Base-by-base conservation (phyloP, 2,113 vertebrate species). In the Petaurus breviceps region DNA sequence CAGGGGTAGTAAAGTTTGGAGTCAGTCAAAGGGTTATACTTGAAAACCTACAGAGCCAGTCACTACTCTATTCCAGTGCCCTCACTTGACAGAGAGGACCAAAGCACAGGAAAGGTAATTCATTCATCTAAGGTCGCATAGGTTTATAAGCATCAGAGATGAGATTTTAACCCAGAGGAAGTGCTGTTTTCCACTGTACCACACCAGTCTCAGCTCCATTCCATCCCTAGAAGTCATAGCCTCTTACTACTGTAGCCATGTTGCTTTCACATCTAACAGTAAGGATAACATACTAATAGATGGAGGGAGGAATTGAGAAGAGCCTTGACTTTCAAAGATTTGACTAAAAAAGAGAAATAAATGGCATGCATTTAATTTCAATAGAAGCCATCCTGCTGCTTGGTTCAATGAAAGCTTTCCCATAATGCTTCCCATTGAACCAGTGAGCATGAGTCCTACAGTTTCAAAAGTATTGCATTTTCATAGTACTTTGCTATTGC, bases 391-490 rank as follows among this genome's bases (percentile, higher is more conserved):
- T 26, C 46, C 46, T 12, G 92, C 61, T 53, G 52, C 8, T 50
- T 47, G 89, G 0, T 16, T 23, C 51, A 61, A 93, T 95, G 46
- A 92, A 47, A 95, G 84, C 46, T 84, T 84, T 84, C n/a, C 23
- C 37, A 57, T 46, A 84, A 14, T 91, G 47, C 97, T 95, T 90
- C 55, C 37, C 28, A 89, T 52, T 91, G 96, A 92, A 92, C 43
- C 90, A 97, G 28, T 90, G 51, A 95, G 51, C 52, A 93, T 5
- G 55, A 96, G 68, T 93, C 51, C 93, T 90, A 46, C 47, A 90
- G 2, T 93, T 93, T 90, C 1, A 25, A 77, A 94, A 93, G 90
- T 94, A 51, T 12, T 55, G 12, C 51, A 43, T 94, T 10, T 89
- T 91, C 51, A 91, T 26, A 93, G 47, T 14, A 46, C 92, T 94